phyloP scores from a whole-genome alignment of 2,797 vertebrate species.

The Tapirus indicus region DNA sequence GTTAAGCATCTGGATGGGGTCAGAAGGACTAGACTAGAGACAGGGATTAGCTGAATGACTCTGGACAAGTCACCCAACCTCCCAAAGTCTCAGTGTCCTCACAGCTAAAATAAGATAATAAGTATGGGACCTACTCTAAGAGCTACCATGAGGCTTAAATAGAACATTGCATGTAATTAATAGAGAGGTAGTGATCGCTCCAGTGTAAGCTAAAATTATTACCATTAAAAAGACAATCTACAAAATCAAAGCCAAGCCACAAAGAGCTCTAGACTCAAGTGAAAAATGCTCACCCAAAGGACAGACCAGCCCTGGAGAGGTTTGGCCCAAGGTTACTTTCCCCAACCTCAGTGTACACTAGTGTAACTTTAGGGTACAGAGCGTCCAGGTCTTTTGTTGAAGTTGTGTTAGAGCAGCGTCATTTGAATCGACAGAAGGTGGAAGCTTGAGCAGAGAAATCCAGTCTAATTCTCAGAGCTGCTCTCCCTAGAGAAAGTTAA shows the following conservation, averaged over 20 bases:
- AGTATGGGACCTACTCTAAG: neutral
- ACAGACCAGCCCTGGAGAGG: neutral
- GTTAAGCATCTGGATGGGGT: neutral
- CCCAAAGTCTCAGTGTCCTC: neutral
- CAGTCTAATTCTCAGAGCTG: conserved; percentile 57
- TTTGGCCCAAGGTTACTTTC: neutral
- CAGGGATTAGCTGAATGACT: neutral
- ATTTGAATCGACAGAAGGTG: neutral
- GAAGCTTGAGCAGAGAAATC: neutral
- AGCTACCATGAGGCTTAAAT: neutral
- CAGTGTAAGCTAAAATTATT: neutral
- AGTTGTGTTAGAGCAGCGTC: neutral
- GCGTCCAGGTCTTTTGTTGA: neutral
- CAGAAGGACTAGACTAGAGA: neutral
- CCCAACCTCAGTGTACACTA: neutral
- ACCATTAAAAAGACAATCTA: conserved; percentile 45
- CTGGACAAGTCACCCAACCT: neutral
- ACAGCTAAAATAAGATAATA: neutral
- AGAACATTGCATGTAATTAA: neutral
- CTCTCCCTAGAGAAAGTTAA: conserved; percentile 50
- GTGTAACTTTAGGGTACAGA: neutral
- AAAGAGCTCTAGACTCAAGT: neutral
- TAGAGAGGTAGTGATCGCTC: neutral
- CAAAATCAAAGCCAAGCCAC: conserved; percentile 50
- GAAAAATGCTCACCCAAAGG: neutral